These are phyloP conservation scores for Lasioglossum albipes DNA, from an alignment of 1,140 invertebrate species.

Conservation along the genomic window DNA sequence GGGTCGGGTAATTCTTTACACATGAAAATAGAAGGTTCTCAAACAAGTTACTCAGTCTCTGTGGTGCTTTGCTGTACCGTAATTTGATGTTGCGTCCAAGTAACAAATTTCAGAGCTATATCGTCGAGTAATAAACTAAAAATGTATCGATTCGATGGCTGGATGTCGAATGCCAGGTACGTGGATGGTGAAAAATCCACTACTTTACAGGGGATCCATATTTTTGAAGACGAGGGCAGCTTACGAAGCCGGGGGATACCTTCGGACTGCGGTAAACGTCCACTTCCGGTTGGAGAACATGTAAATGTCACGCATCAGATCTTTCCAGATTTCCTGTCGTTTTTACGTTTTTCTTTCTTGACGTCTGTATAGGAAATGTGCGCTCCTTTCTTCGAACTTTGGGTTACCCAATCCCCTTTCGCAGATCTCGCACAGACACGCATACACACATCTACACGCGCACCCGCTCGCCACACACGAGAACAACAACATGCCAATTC, in stretches of 20 bases:
- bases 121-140: background rate
- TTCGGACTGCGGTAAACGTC: constrained; percentile 10
- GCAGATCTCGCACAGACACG: background rate
- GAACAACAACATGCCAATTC: background rate
- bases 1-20: constrained; percentile 32
- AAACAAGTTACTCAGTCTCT: too few relatives aligned
- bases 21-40: too few relatives aligned
- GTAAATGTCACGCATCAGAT: constrained; percentile 43
- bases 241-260: constrained; percentile 36
- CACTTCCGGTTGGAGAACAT: constrained; percentile 38
- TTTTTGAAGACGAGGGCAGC: constrained; percentile 30
- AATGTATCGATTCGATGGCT: constrained; percentile 5
- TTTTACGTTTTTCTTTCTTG: constrained; percentile 11
- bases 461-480: background rate
- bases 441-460: background rate
- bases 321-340: constrained; percentile 1
- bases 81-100: too few relatives aligned
- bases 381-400: constrained; percentile 16
- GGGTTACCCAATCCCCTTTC: constrained; percentile 40
- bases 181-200: constrained; percentile 20
- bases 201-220: constrained; percentile 41
- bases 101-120: background rate
- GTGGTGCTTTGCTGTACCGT: too few relatives aligned
- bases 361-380: constrained; percentile 16
- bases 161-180: background rate